Evolutionary conservation across 2,113 vertebrate species (phyloP).

Genomic region (Gracilinanus agilis): DNA sequence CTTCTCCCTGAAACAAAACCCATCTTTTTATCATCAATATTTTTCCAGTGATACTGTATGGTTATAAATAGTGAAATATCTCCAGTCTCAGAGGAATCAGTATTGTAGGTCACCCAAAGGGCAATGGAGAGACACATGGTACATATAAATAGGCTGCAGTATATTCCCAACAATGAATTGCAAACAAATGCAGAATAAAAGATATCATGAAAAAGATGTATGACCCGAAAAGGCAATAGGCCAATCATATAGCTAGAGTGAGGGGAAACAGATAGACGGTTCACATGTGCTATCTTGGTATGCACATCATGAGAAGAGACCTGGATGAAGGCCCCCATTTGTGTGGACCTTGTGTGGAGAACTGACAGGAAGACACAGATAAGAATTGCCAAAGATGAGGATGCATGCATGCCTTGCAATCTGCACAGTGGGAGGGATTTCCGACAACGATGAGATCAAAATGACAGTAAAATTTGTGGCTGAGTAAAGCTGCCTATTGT

Average conservation of each 20-base stretch:
- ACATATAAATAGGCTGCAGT: background rate
- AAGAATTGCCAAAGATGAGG: background rate
- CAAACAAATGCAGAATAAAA: background rate
- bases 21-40: background rate
- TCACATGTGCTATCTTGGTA: background rate
- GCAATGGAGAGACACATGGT: background rate
- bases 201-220: background rate
- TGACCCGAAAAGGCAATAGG: background rate
- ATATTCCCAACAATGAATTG: background rate
- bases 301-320: background rate
- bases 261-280: background rate
- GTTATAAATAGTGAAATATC: background rate
- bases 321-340: background rate
- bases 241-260: background rate
- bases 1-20: background rate
- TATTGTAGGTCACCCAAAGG: background rate
- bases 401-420: background rate
- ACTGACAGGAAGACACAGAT: background rate
- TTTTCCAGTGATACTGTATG: background rate
- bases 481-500: background rate
- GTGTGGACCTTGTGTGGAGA: background rate
- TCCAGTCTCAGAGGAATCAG: background rate
- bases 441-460: background rate
- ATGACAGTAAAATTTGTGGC: background rate
- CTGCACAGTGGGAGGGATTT: background rate